A percentile compares a stretch with the other conserved stretches of the same genome.
phyloP scores from a whole-genome alignment of 2,113 vertebrate species.

The Oryzias javanicus region DNA sequence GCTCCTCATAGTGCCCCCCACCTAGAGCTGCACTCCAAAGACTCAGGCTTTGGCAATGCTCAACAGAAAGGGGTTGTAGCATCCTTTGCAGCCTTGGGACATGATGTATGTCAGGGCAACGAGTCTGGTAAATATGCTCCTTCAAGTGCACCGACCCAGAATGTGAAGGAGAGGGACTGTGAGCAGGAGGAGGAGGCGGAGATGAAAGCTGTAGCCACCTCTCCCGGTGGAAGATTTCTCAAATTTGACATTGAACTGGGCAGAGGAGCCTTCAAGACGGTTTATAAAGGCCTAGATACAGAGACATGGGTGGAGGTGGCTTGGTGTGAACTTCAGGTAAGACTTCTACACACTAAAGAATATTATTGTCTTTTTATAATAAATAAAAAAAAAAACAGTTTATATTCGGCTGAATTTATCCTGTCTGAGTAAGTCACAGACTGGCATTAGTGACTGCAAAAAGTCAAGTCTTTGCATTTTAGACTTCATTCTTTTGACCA shows the following conservation, averaged over 20 bases:
- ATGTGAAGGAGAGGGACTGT: constrained; percentile 76
- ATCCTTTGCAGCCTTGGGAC: constrained; percentile 47
- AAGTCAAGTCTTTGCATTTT: no score
- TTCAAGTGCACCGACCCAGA: constrained; percentile 47
- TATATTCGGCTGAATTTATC: no score
- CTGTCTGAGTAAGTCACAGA: no score
- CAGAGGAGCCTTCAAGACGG: constrained; percentile 92
- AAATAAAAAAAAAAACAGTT: no score
- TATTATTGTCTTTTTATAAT: no score
- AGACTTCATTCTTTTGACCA: no score
- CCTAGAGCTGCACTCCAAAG: constrained; percentile 62
- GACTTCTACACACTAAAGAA: constrained; percentile 18
- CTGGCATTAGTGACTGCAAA: no score
- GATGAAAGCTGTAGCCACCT: constrained; percentile 96
- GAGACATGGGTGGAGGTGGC: constrained; percentile 96
- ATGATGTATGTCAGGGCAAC: constrained; percentile 50
- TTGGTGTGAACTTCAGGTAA: constrained; percentile 94
- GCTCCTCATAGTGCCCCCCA: constrained; percentile 67
- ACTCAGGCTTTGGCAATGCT: constrained; percentile 69
- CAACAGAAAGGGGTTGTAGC: constrained; percentile 56
- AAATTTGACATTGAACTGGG: constrained; percentile 94
- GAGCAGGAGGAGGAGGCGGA: constrained; percentile 92
- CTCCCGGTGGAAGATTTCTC: constrained; percentile 88
- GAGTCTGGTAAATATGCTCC: constrained; percentile 61
- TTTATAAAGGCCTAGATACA: constrained; percentile 93